A percentile compares a stretch with the other conserved stretches of the same genome.
Evolutionary conservation across 2,113 vertebrate genomes (phyloP).

Genomic region (Salvelinus sp.): DNA sequence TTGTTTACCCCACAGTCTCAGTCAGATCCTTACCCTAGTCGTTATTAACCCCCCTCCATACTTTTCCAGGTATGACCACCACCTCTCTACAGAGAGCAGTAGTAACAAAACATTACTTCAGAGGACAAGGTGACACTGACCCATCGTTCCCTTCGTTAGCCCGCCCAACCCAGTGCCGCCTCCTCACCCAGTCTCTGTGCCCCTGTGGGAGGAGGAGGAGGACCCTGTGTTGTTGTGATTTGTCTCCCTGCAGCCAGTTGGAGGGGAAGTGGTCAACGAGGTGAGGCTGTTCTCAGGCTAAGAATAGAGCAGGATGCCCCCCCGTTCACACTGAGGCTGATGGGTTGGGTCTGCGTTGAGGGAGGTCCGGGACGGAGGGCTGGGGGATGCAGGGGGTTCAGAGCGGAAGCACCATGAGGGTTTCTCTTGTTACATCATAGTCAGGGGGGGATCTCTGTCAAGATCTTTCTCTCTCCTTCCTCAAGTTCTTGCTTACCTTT

Average conservation of each 20-base stretch:
- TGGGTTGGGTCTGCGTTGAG: not conserved
- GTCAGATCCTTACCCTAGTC: no score
- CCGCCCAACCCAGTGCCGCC: not conserved
- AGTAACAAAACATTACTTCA: no score
- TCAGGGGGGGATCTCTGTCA: no score
- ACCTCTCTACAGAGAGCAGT: no score
- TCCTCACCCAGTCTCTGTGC: not conserved
- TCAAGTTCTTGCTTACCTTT: not conserved
- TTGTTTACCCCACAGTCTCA: no score
- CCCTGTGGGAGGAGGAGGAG: not conserved
- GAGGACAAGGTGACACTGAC: no score
- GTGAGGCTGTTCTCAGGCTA: constrained; percentile 34
- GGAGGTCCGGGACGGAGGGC: not conserved
- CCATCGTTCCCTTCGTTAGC: no score
- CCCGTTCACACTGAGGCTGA: not conserved
- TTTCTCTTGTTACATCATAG: not conserved
- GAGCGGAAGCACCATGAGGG: not conserved
- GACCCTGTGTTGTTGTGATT: not conserved
- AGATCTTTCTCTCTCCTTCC: not conserved
- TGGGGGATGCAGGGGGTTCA: no score
- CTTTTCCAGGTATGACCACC: not conserved
- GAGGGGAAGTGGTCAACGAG: constrained; percentile 30
- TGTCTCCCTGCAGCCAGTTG: not conserved
- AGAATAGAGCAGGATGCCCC: constrained; percentile 32
- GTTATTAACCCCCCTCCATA: no score